Evolutionary conservation across 2,888 invertebrate genomes (phyloP).

Genomic region (Latheticus oryzae): DNA sequence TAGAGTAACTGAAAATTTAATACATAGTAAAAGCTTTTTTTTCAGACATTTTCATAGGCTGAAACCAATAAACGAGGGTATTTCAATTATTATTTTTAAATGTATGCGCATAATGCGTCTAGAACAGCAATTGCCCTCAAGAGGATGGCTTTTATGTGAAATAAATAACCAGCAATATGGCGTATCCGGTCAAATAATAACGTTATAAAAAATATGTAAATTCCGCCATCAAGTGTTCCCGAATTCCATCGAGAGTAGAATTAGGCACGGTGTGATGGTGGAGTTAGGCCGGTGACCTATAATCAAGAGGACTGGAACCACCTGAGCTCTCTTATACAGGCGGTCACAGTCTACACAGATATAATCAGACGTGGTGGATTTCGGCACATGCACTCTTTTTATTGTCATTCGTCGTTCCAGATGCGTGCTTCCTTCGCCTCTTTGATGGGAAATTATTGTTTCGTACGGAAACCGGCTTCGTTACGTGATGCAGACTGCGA

Average conservation of each 20-base stretch:
- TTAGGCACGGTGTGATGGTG: constrained; percentile 8
- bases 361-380: constrained; percentile 54
- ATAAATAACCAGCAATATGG: constrained; percentile 20
- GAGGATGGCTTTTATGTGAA: constrained; percentile 32
- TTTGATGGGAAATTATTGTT: constrained; percentile 41
- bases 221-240: constrained; percentile 8
- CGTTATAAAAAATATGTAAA: constrained; percentile 27
- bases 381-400: constrained; percentile 50
- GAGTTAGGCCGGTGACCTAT: constrained; percentile 23
- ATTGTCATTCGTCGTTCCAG: constrained; percentile 43
- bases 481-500: constrained; percentile 44
- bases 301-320: constrained; percentile 32
- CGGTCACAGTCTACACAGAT: constrained; percentile 54
- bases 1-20: no score
- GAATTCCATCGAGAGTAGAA: constrained; percentile 1
- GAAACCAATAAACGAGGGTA: no score
- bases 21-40: no score
- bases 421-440: constrained; percentile 40
- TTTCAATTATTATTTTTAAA: no score
- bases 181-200: constrained; percentile 14
- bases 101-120: constrained; percentile 29
- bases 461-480: constrained; percentile 31
- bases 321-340: constrained; percentile 46
- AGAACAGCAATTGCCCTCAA: constrained; percentile 33
- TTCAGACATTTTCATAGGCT: no score